These are phyloP conservation scores for Colletes latitarsis DNA, from an alignment of 1,140 invertebrate genomes.

Conservation along the genomic window DNA sequence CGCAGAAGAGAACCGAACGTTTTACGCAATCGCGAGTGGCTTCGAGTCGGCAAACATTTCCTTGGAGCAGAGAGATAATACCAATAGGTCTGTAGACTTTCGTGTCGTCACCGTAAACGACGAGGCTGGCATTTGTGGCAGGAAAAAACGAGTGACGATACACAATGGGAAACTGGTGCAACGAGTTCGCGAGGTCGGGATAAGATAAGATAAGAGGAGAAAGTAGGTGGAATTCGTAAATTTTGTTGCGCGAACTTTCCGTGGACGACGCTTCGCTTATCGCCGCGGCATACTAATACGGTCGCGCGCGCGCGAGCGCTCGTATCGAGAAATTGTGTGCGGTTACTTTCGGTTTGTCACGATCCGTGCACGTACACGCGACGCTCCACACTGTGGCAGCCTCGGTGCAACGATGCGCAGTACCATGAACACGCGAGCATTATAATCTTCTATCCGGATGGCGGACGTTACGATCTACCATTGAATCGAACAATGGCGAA, in stretches of 20 bases:
- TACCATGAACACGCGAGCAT: constrained; percentile 58
- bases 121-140: constrained; percentile 11
- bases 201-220: constrained; percentile 70
- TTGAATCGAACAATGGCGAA: constrained; percentile 80
- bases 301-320: not conserved
- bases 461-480: constrained; percentile 79
- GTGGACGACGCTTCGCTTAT: constrained; percentile 63
- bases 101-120: too few relatives aligned
- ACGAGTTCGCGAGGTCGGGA: constrained; percentile 41
- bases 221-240: constrained; percentile 70
- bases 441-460: constrained; percentile 71
- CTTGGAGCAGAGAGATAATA: too few relatives aligned
- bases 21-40: too few relatives aligned
- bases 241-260: constrained; percentile 49
- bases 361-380: not conserved
- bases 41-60: too few relatives aligned
- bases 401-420: constrained; percentile 51
- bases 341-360: constrained; percentile 3
- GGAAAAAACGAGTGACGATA: not conserved
- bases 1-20: too few relatives aligned
- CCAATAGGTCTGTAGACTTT: too few relatives aligned
- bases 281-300: constrained; percentile 44
- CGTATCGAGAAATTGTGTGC: too few relatives aligned
- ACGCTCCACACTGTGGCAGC: not conserved
- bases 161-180: constrained; percentile 43